phyloP scores from a whole-genome alignment of 2,797 vertebrate species.

The Danio tinwini region DNA sequence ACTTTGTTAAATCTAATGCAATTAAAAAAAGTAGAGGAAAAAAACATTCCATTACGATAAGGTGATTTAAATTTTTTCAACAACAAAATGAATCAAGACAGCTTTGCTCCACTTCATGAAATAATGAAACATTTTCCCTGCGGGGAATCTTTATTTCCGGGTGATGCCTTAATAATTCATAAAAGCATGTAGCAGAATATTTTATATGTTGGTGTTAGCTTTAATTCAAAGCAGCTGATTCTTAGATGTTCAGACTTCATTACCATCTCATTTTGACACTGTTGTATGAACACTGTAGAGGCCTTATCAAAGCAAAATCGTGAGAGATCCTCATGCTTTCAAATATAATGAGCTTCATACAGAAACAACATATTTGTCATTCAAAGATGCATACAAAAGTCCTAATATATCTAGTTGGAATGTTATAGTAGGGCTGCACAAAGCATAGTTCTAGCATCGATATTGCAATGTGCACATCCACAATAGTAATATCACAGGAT shows the following conservation, averaged over 20 bases:
- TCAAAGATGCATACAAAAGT: not conserved
- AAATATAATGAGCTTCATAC: not conserved
- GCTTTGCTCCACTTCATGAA: slow-evolving; percentile 9
- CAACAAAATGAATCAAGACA: not conserved
- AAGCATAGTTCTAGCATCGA: no score
- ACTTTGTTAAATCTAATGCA: not conserved
- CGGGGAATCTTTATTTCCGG: not conserved
- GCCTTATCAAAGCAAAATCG: not conserved
- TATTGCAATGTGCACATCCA: no score
- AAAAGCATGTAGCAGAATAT: slow-evolving; percentile 25
- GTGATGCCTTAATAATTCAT: slow-evolving; percentile 26
- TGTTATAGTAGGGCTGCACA: no score
- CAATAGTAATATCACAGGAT: no score
- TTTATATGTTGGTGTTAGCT: slow-evolving; percentile 1
- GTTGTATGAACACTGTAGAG: not conserved
- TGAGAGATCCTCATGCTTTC: not conserved
- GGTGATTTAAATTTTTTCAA: not conserved
- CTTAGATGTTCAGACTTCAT: slow-evolving; percentile 15
- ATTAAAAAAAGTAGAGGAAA: not conserved
- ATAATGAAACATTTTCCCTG: not conserved
- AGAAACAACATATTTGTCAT: not conserved
- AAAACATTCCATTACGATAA: not conserved
- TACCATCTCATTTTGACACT: not conserved
- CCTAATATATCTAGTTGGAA: not conserved
- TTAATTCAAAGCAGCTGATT: slow-evolving; percentile 10